These are phyloP conservation scores for Toxotes jaculatrix DNA, from an alignment of 2,113 vertebrate genomes.

Conservation along the genomic window DNA sequence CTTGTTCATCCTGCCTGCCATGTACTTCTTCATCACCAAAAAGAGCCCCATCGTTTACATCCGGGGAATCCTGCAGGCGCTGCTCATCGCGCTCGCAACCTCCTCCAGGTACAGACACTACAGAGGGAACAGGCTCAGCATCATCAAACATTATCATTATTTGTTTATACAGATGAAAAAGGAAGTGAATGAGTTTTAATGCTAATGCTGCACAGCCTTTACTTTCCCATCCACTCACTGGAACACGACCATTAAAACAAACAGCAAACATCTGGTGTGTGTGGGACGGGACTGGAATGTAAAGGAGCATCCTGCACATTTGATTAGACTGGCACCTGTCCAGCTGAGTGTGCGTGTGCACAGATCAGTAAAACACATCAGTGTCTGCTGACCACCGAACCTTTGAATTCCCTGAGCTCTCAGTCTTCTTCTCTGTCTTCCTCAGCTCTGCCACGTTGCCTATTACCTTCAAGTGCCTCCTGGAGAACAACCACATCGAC, in stretches of 20 bases:
- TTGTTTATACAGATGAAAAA: not conserved
- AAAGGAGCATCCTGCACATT: slow-evolving; percentile 22
- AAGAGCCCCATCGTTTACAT: slow-evolving; percentile 98
- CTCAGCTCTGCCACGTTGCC: slow-evolving; percentile 96
- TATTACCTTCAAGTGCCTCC: slow-evolving; percentile 99
- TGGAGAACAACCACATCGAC: slow-evolving; percentile 98
- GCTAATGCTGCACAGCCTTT: not conserved
- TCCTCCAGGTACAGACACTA: slow-evolving; percentile 92
- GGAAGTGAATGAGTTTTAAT: not conserved
- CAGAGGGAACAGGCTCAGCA: not conserved
- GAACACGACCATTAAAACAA: not conserved
- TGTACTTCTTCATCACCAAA: slow-evolving; percentile 98
- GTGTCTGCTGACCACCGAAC: not conserved
- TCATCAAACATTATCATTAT: not conserved
- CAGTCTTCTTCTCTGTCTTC: not conserved
- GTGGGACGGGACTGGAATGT: slow-evolving; percentile 37
- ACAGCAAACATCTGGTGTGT: slow-evolving; percentile 58
- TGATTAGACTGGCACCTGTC: not conserved
- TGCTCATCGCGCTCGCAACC: slow-evolving; percentile 96
- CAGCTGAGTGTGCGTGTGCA: not conserved
- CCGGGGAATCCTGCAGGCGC: slow-evolving; percentile 95
- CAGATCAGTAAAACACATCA: slow-evolving; percentile 19
- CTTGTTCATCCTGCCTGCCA: slow-evolving; percentile 93
- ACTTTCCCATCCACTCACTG: slow-evolving; percentile 1
- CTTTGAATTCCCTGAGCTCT: not conserved